phyloP scores from a whole-genome alignment of 2,797 vertebrate genomes.

The Sebastes vulpes region DNA sequence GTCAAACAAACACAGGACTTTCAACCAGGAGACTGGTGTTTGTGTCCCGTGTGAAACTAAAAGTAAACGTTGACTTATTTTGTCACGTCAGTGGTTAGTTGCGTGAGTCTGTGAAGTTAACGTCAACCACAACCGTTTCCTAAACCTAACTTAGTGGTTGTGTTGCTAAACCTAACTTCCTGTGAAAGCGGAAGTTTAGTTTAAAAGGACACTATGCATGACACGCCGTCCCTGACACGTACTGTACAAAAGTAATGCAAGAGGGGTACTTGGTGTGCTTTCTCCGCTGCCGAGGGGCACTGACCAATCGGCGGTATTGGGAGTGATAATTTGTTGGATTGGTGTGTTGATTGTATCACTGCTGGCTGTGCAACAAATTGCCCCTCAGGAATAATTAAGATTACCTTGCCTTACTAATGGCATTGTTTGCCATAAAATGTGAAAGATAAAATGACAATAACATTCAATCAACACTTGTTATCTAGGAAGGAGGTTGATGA shows the following conservation, averaged over 20 bases:
- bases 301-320: too few relatives aligned
- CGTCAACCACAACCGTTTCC: too few relatives aligned
- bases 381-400: not conserved
- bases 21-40: too few relatives aligned
- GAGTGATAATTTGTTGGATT: not conserved
- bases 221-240: not conserved
- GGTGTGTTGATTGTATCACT: too few relatives aligned
- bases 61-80: too few relatives aligned
- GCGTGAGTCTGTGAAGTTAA: too few relatives aligned
- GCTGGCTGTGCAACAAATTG: not conserved
- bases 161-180: not conserved
- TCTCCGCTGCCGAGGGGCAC: too few relatives aligned
- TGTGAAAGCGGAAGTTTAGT: not conserved
- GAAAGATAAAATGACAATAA: not conserved
- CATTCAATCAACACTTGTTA: not conserved
- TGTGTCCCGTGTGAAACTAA: too few relatives aligned
- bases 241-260: not conserved
- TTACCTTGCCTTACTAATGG: not conserved
- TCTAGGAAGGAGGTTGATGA: not conserved
- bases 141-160: too few relatives aligned
- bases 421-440: not conserved
- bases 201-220: not conserved
- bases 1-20: too few relatives aligned
- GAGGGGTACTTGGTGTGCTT: too few relatives aligned
- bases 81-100: too few relatives aligned